Percentiles rank a stretch among this genome's conserved stretches.
These are phyloP conservation scores for Lutjanus argentimaculatus DNA, from an alignment of 2,797 vertebrate genomes.

Conservation along the genomic window DNA sequence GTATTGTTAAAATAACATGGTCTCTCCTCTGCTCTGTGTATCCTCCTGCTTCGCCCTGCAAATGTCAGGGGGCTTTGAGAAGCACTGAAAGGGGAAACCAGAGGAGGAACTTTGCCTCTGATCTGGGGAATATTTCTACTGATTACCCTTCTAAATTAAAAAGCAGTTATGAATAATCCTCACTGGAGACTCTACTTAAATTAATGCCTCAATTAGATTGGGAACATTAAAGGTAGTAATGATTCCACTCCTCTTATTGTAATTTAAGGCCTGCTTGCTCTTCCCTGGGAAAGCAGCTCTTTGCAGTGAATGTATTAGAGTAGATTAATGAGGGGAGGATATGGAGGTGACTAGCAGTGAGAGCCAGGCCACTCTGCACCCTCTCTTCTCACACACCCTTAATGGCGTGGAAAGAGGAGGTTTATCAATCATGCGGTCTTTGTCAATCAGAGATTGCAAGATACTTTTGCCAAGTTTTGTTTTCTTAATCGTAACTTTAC, in stretches of 20 bases:
- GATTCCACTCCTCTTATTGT: constrained; percentile 87
- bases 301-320: constrained; percentile 84
- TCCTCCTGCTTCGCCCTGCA: constrained; percentile 27
- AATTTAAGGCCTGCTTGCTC: constrained; percentile 86
- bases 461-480: constrained; percentile 27
- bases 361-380: constrained; percentile 70
- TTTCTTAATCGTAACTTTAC: constrained; percentile 29
- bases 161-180: constrained; percentile 88
- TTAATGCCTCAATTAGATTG: constrained; percentile 90
- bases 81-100: constrained; percentile 57
- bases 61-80: constrained; percentile 62
- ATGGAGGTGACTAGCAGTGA: constrained; percentile 78
- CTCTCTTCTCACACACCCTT: constrained; percentile 62
- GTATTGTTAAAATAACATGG: constrained; percentile 30
- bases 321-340: constrained; percentile 86
- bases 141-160: constrained; percentile 85
- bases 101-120: constrained; percentile 54
- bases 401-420: constrained; percentile 63
- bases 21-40: constrained; percentile 15
- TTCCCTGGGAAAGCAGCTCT: constrained; percentile 82
- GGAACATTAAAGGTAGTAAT: constrained; percentile 90
- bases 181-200: constrained; percentile 85
- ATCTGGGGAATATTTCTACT: constrained; percentile 77
- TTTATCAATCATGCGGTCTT: constrained; percentile 71
- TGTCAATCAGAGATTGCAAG: constrained; percentile 60